Conservation (phyloP, 37 sponge, comb jelly and placozoan species). For the Agelas oroides region DNA sequence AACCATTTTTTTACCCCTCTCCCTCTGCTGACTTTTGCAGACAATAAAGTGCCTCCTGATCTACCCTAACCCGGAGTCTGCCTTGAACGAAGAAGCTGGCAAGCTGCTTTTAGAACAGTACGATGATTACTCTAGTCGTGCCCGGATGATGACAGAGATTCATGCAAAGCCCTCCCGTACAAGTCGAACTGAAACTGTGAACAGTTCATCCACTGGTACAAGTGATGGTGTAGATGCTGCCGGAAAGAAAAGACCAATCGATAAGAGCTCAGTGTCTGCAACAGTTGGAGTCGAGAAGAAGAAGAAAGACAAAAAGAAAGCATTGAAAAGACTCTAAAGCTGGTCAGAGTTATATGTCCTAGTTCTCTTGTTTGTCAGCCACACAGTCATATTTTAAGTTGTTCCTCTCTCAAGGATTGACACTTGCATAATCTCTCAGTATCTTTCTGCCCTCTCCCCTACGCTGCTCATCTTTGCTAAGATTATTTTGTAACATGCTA, state of each 20-base stretch:
- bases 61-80: slow-evolving; percentile 98
- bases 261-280: slow-evolving; percentile 14
- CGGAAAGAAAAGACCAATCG: slow-evolving; percentile 78
- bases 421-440: no score
- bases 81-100: slow-evolving; percentile 98
- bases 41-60: slow-evolving; percentile 97
- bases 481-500: no score
- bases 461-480: no score
- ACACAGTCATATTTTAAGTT: no score
- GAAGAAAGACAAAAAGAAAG: slow-evolving; percentile 91
- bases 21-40: slow-evolving; percentile 30
- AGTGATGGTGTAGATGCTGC: slow-evolving; percentile 3
- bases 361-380: no score
- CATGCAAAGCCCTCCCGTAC: slow-evolving; percentile 76
- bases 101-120: slow-evolving; percentile 90
- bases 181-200: neutral
- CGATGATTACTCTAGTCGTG: slow-evolving; percentile 85
- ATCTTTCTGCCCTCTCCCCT: no score
- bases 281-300: slow-evolving; percentile 54
- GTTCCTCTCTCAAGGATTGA: no score
- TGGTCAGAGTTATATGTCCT: no score
- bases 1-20: no score
- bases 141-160: slow-evolving; percentile 92
- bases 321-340: slow-evolving; percentile 79
- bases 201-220: neutral